phyloP scores from a whole-genome alignment of 2,888 invertebrate species.

The Drosophila barbarae region DNA sequence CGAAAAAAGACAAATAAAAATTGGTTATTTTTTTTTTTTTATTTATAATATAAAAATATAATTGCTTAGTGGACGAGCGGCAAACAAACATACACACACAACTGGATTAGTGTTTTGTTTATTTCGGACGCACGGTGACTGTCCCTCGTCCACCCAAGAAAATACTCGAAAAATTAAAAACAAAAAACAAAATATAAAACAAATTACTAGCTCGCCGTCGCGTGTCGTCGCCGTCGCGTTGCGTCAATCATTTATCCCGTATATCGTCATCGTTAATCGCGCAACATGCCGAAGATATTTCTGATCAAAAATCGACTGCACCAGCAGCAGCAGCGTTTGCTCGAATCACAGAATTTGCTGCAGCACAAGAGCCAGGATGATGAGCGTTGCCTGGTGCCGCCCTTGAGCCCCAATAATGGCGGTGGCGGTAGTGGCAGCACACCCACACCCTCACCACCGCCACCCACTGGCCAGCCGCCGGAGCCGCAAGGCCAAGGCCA shows the following conservation, averaged over 20 bases:
- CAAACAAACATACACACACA: slow-evolving; percentile 67
- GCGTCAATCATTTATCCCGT: slow-evolving; percentile 2
- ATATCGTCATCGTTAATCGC: slow-evolving; percentile 17
- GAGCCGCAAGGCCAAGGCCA: slow-evolving; percentile 28
- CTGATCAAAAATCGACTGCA: slow-evolving; percentile 93
- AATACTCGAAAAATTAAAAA: background rate
- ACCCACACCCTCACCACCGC: slow-evolving; percentile 32
- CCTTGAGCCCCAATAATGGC: slow-evolving; percentile 80
- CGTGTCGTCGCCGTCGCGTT: slow-evolving; percentile 21
- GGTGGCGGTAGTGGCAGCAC: slow-evolving; percentile 38
- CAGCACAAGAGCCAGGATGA: slow-evolving; percentile 82
- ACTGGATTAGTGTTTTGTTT: slow-evolving; percentile 77
- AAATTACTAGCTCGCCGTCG: slow-evolving; percentile 18
- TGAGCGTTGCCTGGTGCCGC: slow-evolving; percentile 82
- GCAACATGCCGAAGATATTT: slow-evolving; percentile 94
- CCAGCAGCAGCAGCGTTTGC: slow-evolving; percentile 91
- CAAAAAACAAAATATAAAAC: background rate
- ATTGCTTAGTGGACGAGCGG: slow-evolving; percentile 34
- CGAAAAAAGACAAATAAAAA: slow-evolving; percentile 27
- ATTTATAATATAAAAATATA: background rate
- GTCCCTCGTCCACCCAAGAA: slow-evolving; percentile 24
- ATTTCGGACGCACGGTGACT: slow-evolving; percentile 38
- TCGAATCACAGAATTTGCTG: slow-evolving; percentile 91
- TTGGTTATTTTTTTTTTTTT: slow-evolving; percentile 30
- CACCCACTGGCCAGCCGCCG: slow-evolving; percentile 37